These are phyloP conservation scores for Hedychridium roseum DNA, from an alignment of 2,888 invertebrate genomes.

Conservation along the genomic window DNA sequence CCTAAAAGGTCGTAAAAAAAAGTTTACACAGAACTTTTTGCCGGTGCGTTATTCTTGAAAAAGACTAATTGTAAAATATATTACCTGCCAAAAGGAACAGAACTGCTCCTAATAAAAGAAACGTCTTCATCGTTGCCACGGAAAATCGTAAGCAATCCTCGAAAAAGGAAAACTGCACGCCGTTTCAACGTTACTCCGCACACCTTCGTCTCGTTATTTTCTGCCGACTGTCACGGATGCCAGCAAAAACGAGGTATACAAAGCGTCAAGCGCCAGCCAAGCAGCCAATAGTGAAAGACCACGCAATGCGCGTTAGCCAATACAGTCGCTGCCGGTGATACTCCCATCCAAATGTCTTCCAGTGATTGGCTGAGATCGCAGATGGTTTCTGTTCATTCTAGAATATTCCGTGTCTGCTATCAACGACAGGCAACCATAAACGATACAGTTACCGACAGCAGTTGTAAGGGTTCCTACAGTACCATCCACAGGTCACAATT, in stretches of 20 bases:
- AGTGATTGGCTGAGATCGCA: conserved; percentile 38
- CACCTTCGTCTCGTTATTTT: conserved; percentile 31
- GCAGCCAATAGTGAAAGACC: conserved; percentile 48
- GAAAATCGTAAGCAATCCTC: conserved; percentile 11
- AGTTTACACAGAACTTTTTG: not conserved
- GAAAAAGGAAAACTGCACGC: conserved; percentile 4
- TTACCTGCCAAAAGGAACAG: conserved; percentile 53
- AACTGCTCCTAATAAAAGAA: conserved; percentile 42
- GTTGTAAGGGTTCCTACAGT: not conserved
- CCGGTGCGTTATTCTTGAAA: not conserved
- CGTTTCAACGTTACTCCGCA: conserved; percentile 2
- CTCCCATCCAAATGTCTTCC: conserved; percentile 47
- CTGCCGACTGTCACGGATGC: conserved; percentile 44
- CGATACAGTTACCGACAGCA: not conserved
- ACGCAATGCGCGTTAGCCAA: conserved; percentile 53
- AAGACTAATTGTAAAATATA: too few relatives aligned
- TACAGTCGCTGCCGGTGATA: conserved; percentile 36
- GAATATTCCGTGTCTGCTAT: conserved; percentile 33
- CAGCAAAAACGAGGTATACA: conserved; percentile 25
- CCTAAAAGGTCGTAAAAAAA: conserved; percentile 34
- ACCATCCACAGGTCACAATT: too few relatives aligned
- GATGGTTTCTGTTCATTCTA: conserved; percentile 24
- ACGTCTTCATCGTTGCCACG: conserved; percentile 46
- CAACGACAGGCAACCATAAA: too few relatives aligned
- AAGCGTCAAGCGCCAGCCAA: conserved; percentile 1